Base-by-base conservation (phyloP, 2,113 vertebrate genomes). In the Xenotilapia leptura region DNA sequence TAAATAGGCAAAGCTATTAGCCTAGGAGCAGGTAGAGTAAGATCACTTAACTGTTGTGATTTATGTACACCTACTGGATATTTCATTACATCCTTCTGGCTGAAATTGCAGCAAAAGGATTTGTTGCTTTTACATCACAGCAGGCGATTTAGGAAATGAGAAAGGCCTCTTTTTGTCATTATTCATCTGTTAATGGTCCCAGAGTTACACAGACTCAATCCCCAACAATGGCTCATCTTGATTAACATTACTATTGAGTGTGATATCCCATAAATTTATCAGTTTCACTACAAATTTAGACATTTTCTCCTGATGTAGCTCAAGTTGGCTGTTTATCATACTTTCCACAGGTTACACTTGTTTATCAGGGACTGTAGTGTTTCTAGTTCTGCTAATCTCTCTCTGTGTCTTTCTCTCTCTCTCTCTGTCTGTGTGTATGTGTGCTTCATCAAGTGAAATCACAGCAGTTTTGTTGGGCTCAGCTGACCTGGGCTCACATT, bases 151-250 rank as follows among this genome's bases (percentile, higher is more conserved):
- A 79, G 60, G 79, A 86, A 84, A 88, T 85, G 86, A 90, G 60
- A 89, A 84, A 79, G 79, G 15, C 75, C 77, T 82, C 31, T 60
- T 89, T 85, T 87, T 87, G 73, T 85, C 56, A 62, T 84, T 82
- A 80, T 88, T 89, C 53, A 89, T 92, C 73, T 85, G 62, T 79
- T 87, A 83, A 92, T 87, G 91, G 60, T 54, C 15, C 33, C n/a
- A 23, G 15, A 81, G 60, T 81, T 77, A 56, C 77, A 75, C 65
- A 79, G 38, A 42, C n/a, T 56, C 19, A 77, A 31, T 87, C 80
- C 79, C 80, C 60, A 42, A 28, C 79, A 80, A 14, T 49, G 60
- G 70, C 31, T 21, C 10, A 9, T 79, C 55, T 9, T 33, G 28
- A 82, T 79, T 84, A 28, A 68, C 55, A 51, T 68, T 68, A 82